A percentile compares a stretch with the other conserved stretches of the same genome.
Evolutionary conservation across 2,888 invertebrate species (phyloP).

Genomic region (Thecocarcelia acutangulata): DNA sequence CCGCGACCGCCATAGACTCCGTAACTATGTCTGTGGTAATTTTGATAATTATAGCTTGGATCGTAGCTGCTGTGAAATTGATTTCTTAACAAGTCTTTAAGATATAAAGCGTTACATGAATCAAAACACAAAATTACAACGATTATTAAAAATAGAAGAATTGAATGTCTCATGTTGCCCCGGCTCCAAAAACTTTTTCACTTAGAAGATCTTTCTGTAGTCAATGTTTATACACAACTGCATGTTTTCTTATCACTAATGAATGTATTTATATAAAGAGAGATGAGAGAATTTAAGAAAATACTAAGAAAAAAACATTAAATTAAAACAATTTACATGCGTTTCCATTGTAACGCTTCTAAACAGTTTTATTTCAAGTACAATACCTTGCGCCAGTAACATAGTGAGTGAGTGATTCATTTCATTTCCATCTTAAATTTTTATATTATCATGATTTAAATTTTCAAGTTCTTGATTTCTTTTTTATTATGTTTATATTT

Average conservation of each 20-base stretch:
- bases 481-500: constrained; percentile 30
- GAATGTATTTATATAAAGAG: constrained; percentile 54
- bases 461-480: constrained; percentile 26
- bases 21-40: neutral
- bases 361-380: neutral
- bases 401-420: constrained; percentile 37
- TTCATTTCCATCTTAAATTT: constrained; percentile 5
- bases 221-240: constrained; percentile 39
- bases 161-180: constrained; percentile 47
- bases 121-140: constrained; percentile 37
- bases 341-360: constrained; percentile 37
- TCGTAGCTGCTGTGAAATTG: constrained; percentile 35
- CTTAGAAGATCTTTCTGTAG: constrained; percentile 13
- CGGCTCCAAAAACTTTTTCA: neutral
- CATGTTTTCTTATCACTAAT: constrained; percentile 23
- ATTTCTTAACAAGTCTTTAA: constrained; percentile 45
- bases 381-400: neutral
- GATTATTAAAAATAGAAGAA: constrained; percentile 23
- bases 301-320: constrained; percentile 17
- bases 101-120: constrained; percentile 39
- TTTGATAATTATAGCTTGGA: constrained; percentile 13
- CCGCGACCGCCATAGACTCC: constrained; percentile 37
- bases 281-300: constrained; percentile 20
- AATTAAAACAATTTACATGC: constrained; percentile 12
- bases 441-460: constrained; percentile 36